Evolutionary conservation across 2,888 invertebrate genomes (phyloP).

Genomic region (Dione vanillae): DNA sequence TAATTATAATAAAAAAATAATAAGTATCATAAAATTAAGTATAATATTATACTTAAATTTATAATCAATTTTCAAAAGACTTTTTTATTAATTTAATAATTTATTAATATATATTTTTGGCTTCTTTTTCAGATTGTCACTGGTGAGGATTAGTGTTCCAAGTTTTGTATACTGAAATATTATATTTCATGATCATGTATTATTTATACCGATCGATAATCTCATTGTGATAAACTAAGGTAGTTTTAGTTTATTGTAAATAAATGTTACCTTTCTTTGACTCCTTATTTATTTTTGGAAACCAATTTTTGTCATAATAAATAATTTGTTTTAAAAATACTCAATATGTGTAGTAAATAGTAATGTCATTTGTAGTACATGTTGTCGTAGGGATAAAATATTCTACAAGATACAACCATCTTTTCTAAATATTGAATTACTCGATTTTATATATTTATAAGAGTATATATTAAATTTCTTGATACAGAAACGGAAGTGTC

Average conservation of each 20-base stretch:
- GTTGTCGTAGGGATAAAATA: constrained; percentile 3
- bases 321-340: constrained; percentile 31
- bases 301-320: constrained; percentile 41
- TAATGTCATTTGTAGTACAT: constrained; percentile 7
- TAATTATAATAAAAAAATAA: too few species aligned
- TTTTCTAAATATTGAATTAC: background rate
- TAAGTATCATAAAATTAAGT: too few species aligned
- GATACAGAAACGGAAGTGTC: background rate
- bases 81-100: too few species aligned
- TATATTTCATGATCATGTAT: constrained; percentile 40
- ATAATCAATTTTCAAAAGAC: too few species aligned
- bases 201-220: constrained; percentile 52
- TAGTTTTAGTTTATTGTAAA: constrained; percentile 60
- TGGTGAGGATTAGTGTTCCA: constrained; percentile 39
- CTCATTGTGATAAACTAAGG: constrained; percentile 65
- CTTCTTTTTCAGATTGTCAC: constrained; percentile 48
- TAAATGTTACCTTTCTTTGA: constrained; percentile 59
- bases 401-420: background rate
- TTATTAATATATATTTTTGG: too few species aligned
- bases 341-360: constrained; percentile 24
- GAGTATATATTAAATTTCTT: background rate
- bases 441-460: background rate
- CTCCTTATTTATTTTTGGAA: constrained; percentile 48
- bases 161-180: constrained; percentile 40
- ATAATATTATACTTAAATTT: too few species aligned